Conservation (phyloP, 2,113 vertebrate genomes). For the Planiliza haematocheilus region DNA sequence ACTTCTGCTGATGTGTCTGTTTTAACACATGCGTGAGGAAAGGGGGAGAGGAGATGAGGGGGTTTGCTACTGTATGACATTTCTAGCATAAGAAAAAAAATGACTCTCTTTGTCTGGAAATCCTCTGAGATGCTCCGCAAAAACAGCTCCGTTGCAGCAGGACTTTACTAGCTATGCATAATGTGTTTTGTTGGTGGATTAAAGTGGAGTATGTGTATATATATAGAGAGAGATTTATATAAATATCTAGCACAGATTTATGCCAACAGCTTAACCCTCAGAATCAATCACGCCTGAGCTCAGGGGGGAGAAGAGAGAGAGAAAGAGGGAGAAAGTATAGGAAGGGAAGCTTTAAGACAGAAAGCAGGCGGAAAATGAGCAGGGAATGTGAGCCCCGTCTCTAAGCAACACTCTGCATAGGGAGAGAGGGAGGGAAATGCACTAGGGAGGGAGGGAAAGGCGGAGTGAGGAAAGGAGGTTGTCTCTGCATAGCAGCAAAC, state of each 20-base stretch:
- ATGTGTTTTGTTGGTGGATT: constrained; percentile 66
- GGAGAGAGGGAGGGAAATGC: constrained; percentile 54
- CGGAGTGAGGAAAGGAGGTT: constrained; percentile 39
- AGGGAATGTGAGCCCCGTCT: constrained; percentile 67
- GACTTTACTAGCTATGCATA: constrained; percentile 30
- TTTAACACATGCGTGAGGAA: neutral
- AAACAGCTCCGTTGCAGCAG: constrained; percentile 28
- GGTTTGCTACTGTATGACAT: constrained; percentile 26
- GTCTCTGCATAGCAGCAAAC: constrained; percentile 85
- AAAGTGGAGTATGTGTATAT: constrained; percentile 24
- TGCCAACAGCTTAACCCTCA: constrained; percentile 43
- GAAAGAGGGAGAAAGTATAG: constrained; percentile 23
- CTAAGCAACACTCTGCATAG: constrained; percentile 64
- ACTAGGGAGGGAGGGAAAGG: constrained; percentile 49
- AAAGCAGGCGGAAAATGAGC: constrained; percentile 8
- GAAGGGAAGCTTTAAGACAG: constrained; percentile 23
- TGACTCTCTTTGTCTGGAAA: neutral
- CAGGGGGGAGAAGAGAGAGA: constrained; percentile 11
- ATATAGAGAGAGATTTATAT: no score
- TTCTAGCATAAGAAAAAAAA: neutral
- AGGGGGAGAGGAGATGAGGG: neutral
- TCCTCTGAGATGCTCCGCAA: constrained; percentile 17
- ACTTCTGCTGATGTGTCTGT: constrained; percentile 31
- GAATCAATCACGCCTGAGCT: constrained; percentile 43
- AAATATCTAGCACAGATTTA: constrained; percentile 57